A percentile compares a stretch with the other conserved stretches of the same genome.
phyloP scores from a whole-genome alignment of 2,113 vertebrate species.

The Myodes glareolus region DNA sequence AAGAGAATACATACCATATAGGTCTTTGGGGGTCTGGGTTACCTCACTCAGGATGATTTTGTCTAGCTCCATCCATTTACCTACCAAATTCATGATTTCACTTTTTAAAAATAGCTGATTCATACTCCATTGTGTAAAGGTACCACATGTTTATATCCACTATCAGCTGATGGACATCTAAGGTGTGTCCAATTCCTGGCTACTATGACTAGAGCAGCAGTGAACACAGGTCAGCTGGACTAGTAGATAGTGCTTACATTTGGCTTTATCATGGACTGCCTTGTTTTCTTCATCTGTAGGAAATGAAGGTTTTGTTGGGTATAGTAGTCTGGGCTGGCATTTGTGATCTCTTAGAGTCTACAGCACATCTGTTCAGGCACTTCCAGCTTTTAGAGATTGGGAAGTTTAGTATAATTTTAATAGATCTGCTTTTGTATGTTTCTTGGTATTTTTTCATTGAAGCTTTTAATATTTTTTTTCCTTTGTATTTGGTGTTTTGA shows the following conservation, averaged over 20 bases:
- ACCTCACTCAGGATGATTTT: too few relatives aligned
- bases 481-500: background rate
- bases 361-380: background rate
- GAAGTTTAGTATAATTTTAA: background rate
- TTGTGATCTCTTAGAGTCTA: background rate
- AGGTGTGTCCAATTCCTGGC: background rate
- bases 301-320: background rate
- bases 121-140: background rate
- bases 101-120: too few relatives aligned
- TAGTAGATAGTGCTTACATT: background rate
- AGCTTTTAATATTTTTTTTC: background rate
- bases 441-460: background rate
- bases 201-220: background rate
- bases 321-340: background rate
- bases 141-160: background rate
- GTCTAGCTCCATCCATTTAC: too few relatives aligned
- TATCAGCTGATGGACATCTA: background rate
- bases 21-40: too few relatives aligned
- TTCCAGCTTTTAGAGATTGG: background rate
- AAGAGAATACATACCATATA: too few relatives aligned
- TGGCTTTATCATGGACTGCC: background rate
- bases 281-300: background rate
- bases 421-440: background rate
- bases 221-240: background rate
- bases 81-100: too few relatives aligned